A percentile compares a stretch with the other conserved stretches of the same genome.
phyloP scores from a whole-genome alignment of 2,797 vertebrate species.

The Arremon brunneinucha region DNA sequence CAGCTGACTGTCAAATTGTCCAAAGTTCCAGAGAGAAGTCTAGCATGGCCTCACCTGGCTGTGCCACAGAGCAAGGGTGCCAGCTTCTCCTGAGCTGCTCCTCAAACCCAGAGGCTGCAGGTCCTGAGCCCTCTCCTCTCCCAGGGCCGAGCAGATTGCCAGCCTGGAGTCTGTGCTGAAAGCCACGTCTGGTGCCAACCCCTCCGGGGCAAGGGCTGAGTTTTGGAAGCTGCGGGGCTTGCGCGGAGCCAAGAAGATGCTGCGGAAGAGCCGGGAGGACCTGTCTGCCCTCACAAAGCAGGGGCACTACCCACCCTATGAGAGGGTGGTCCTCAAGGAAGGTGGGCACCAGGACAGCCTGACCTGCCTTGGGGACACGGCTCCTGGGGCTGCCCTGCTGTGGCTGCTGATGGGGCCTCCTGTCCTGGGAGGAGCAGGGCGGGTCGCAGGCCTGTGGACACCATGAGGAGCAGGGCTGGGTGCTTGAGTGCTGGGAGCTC shows the following conservation, averaged over 20 bases:
- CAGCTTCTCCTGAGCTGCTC: neutral
- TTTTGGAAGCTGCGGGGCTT: slow-evolving; percentile 97
- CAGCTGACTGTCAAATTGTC: neutral
- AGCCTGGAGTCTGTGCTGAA: slow-evolving; percentile 82
- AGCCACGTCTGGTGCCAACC: slow-evolving; percentile 56
- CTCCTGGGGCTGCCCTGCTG: neutral
- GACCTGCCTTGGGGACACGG: fast-evolving
- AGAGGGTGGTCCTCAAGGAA: slow-evolving; percentile 90
- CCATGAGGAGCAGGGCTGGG: fast-evolving
- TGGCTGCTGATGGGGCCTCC: fast-evolving
- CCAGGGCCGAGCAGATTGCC: slow-evolving; percentile 90
- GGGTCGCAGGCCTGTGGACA: neutral
- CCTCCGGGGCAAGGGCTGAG: slow-evolving; percentile 84
- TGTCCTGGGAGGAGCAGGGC: neutral
- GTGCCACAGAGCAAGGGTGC: fast-evolving
- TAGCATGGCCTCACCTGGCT: neutral
- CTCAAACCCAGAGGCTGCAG: neutral
- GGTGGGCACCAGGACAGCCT: slow-evolving; percentile 70
- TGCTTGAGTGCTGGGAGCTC: neutral
- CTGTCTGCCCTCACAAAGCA: slow-evolving; percentile 91
- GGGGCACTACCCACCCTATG: slow-evolving; percentile 91
- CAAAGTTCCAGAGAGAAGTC: neutral
- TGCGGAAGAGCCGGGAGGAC: slow-evolving; percentile 86
- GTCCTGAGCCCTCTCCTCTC: neutral
- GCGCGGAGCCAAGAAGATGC: slow-evolving; percentile 87